A percentile compares a stretch with the other conserved stretches of the same genome.
Evolutionary conservation across 2,888 invertebrate genomes (phyloP).

Genomic region (Miltochrista miniata): DNA sequence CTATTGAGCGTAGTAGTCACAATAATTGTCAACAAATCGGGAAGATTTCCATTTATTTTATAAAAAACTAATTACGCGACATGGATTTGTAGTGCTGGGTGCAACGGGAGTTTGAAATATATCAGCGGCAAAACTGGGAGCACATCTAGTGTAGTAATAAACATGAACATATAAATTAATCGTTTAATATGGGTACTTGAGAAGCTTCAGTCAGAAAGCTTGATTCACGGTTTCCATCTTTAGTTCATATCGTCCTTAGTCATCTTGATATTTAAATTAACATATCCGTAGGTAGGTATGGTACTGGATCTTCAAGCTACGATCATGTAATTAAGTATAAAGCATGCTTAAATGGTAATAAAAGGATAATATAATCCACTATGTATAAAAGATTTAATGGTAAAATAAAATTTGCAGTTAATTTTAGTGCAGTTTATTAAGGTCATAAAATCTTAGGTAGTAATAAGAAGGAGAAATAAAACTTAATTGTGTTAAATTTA

Average conservation of each 20-base stretch:
- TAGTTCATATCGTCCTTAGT: not conserved
- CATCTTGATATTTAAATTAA: not conserved
- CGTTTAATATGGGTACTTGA: no score
- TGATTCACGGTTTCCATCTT: not conserved
- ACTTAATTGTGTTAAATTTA: conserved; percentile 9
- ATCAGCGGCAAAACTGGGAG: no score
- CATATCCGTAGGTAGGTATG: not conserved
- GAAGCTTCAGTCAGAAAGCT: not conserved
- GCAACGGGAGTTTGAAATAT: no score
- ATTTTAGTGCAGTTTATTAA: conserved; percentile 27
- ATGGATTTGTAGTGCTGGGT: no score
- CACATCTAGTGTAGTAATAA: no score
- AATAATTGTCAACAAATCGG: no score
- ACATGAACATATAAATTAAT: no score
- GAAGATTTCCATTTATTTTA: no score
- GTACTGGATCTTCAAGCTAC: not conserved
- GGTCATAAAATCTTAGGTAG: conserved; percentile 26
- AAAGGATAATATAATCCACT: conserved; percentile 15
- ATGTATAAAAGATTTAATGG: conserved; percentile 26
- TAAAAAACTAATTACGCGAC: no score
- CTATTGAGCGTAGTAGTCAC: no score
- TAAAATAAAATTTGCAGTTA: conserved; percentile 25
- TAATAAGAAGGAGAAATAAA: conserved; percentile 25
- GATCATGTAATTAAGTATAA: conserved; percentile 12
- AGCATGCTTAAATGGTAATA: conserved; percentile 18